phyloP scores from a whole-genome alignment of 2,888 invertebrate species.

The Slavum lentiscoides region DNA sequence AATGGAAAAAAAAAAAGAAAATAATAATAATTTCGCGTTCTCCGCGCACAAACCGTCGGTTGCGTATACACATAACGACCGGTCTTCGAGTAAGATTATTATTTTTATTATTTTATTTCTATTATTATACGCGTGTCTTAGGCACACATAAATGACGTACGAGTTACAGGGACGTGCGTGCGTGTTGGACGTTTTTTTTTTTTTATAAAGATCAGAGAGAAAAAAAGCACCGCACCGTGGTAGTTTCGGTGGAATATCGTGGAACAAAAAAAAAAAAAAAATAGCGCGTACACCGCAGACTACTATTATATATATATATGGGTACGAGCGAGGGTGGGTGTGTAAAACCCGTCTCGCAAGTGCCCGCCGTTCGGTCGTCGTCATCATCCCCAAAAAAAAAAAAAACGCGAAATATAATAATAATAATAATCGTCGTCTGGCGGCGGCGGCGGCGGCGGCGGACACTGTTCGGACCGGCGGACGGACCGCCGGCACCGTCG shows the following conservation, averaged over 20 bases:
- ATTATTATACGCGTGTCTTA: neutral
- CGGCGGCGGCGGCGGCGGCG: conserved; percentile 31
- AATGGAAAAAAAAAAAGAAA: too few relatives aligned
- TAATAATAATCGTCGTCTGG: conserved; percentile 37
- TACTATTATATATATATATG: neutral
- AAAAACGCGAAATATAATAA: conserved; percentile 24
- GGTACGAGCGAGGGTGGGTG: neutral
- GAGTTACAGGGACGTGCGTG: neutral
- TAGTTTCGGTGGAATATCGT: neutral
- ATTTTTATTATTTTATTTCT: neutral
- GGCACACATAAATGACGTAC: neutral
- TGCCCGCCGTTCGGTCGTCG: neutral
- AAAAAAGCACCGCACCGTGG: neutral
- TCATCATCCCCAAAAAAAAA: too few relatives aligned
- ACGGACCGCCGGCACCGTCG: conserved; percentile 34
- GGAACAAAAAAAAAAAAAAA: neutral
- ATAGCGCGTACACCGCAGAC: neutral
- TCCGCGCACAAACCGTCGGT: too few relatives aligned
- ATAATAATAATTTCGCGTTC: too few relatives aligned
- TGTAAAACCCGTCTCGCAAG: conserved; percentile 27
- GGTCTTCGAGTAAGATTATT: too few relatives aligned
- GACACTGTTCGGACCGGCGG: conserved; percentile 2
- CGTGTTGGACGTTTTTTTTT: conserved; percentile 26
- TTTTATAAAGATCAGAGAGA: conserved; percentile 5
- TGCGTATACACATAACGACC: too few relatives aligned